phyloP scores from a whole-genome alignment of 2,888 invertebrate species.

The Papilio protenor region DNA sequence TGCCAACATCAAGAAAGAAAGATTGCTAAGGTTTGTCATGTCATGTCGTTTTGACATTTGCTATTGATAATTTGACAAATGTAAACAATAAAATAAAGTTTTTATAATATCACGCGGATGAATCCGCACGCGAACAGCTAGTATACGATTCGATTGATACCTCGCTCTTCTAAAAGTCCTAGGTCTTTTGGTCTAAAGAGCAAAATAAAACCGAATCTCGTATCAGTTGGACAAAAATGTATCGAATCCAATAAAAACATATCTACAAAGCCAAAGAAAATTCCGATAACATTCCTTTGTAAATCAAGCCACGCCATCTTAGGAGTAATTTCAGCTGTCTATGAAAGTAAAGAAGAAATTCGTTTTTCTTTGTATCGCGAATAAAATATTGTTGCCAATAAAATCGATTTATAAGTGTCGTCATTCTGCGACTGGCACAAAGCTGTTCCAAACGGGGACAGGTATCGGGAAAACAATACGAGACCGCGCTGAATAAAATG shows the following conservation, averaged over 20 bases:
- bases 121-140: too few relatives aligned
- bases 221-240: not conserved
- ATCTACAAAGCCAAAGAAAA: conserved; percentile 21
- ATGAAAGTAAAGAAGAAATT: conserved; percentile 42
- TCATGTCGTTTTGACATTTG: too few relatives aligned
- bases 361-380: conserved; percentile 43
- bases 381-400: conserved; percentile 47
- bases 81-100: too few relatives aligned
- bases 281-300: conserved; percentile 12
- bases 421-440: conserved; percentile 58
- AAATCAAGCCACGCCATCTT: conserved; percentile 24
- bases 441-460: conserved; percentile 47
- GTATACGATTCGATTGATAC: not conserved
- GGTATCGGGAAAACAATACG: conserved; percentile 55
- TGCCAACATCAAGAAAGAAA: too few relatives aligned
- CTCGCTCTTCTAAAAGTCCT: not conserved
- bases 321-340: conserved; percentile 45
- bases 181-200: not conserved
- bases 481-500: conserved; percentile 61
- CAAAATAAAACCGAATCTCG: not conserved
- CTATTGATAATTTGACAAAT: too few relatives aligned
- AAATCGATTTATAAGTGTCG: conserved; percentile 58
- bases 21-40: too few relatives aligned
- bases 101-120: too few relatives aligned
- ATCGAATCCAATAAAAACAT: conserved; percentile 3